Percentiles rank a stretch among this genome's conserved stretches.
phyloP scores from a whole-genome alignment of 1,140 invertebrate genomes.

The Penaeus indicus region DNA sequence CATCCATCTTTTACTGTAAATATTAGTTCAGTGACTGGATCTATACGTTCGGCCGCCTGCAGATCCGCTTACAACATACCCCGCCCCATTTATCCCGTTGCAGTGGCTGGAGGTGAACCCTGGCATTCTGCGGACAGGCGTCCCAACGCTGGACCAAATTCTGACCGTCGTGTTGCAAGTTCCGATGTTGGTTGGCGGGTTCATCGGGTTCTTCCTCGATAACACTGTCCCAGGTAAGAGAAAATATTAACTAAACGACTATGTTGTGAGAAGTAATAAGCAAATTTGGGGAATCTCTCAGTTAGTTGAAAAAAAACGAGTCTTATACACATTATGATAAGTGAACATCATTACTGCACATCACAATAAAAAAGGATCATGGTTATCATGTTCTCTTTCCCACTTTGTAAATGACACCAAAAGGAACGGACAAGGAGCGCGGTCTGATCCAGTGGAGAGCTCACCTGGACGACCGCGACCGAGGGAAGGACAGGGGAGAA shows the following conservation, averaged over 20 bases:
- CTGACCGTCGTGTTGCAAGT: conserved; percentile 14
- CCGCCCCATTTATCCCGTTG: neutral
- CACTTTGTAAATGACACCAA: neutral
- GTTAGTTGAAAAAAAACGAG: no score
- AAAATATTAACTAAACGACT: no score
- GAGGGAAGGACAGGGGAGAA: no score
- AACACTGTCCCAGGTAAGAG: conserved; percentile 18
- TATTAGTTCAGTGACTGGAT: no score
- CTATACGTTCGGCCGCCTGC: no score
- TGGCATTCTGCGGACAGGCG: neutral
- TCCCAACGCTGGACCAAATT: neutral
- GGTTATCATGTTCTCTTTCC: no score
- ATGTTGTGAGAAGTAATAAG: no score
- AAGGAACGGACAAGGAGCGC: conserved; percentile 5
- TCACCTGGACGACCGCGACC: neutral
- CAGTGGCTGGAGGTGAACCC: conserved; percentile 12
- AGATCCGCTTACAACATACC: neutral
- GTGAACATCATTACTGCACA: no score
- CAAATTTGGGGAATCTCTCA: no score
- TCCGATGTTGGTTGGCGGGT: conserved; percentile 29
- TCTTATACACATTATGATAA: no score
- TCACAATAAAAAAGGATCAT: no score
- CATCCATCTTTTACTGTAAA: no score
- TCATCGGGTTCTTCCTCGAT: conserved; percentile 20
- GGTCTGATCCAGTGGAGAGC: neutral